Evolutionary conservation across 2,888 invertebrate species (phyloP).

Genomic region (Zele albiditarsus): DNA sequence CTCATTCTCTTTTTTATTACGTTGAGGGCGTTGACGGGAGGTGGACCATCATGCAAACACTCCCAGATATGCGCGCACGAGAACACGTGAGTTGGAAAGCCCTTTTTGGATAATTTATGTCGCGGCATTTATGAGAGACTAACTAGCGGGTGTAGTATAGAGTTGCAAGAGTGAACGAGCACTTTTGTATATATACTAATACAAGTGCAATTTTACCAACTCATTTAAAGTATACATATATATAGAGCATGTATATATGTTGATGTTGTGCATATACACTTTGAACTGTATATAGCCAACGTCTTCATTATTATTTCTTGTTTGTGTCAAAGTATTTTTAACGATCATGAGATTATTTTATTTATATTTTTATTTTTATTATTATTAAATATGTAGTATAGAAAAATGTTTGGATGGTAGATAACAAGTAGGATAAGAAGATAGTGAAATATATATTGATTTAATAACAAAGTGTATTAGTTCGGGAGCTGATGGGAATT

Average conservation of each 20-base stretch:
- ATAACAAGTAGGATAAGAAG: too few species aligned
- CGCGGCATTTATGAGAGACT: conserved; percentile 70
- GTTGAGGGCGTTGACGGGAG: conserved; percentile 73
- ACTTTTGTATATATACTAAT: conserved; percentile 45
- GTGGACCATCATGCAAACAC: conserved; percentile 71
- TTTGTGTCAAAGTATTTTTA: not conserved
- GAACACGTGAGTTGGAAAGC: conserved; percentile 40
- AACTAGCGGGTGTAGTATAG: conserved; percentile 68
- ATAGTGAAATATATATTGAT: too few species aligned
- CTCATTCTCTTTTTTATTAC: conserved; percentile 6
- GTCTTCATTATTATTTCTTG: not conserved
- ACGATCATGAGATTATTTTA: not conserved
- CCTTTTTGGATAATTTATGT: conserved; percentile 67
- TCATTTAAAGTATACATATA: not conserved
- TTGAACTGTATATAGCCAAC: not conserved
- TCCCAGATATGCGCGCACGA: conserved; percentile 60
- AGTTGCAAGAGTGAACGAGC: conserved; percentile 49
- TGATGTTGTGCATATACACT: not conserved
- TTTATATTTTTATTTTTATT: not conserved
- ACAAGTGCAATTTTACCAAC: conserved; percentile 1
- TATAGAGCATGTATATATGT: not conserved
- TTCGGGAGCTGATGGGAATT: too few species aligned
- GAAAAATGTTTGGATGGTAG: too few species aligned
- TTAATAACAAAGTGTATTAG: too few species aligned
- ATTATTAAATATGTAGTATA: too few species aligned